Conservation (phyloP, 2,797 vertebrate genomes). For the Scolopax bukidnonensis region DNA sequence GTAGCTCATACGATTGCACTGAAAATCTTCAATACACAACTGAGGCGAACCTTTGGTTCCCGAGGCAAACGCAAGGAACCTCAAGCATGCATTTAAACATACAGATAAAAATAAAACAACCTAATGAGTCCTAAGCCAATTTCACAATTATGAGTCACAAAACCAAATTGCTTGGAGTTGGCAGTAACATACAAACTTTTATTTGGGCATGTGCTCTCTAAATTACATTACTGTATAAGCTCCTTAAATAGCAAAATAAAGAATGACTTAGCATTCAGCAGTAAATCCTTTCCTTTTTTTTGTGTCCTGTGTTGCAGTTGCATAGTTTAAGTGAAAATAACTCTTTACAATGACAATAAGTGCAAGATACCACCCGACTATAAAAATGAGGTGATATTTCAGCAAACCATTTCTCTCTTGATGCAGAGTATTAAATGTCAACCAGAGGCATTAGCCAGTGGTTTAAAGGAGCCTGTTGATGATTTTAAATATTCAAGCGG, state of each 20-base stretch:
- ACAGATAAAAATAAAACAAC: conserved; percentile 47
- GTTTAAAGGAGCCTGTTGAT: conserved; percentile 30
- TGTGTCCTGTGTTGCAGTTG: background rate
- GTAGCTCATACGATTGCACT: background rate
- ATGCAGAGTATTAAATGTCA: background rate
- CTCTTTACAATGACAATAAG: background rate
- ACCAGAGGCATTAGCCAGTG: background rate
- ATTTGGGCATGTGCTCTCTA: conserved; percentile 20
- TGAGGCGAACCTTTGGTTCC: background rate
- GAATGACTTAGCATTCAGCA: conserved; percentile 41
- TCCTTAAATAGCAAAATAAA: conserved; percentile 53
- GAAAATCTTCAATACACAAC: background rate
- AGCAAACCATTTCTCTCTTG: conserved; percentile 17
- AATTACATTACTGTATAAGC: conserved; percentile 40
- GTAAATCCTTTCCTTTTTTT: conserved; percentile 13
- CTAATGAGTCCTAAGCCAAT: conserved; percentile 15
- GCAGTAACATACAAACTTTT: conserved; percentile 21
- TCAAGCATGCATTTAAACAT: conserved; percentile 23
- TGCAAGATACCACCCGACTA: background rate
- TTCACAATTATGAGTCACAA: conserved; percentile 50
- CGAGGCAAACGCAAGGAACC: background rate
- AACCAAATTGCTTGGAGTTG: conserved; percentile 37
- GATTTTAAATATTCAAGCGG: conserved; percentile 25
- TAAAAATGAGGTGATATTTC: background rate
- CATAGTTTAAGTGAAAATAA: background rate